Conservation (phyloP, 2,113 vertebrate genomes). For the Perca fluviatilis region DNA sequence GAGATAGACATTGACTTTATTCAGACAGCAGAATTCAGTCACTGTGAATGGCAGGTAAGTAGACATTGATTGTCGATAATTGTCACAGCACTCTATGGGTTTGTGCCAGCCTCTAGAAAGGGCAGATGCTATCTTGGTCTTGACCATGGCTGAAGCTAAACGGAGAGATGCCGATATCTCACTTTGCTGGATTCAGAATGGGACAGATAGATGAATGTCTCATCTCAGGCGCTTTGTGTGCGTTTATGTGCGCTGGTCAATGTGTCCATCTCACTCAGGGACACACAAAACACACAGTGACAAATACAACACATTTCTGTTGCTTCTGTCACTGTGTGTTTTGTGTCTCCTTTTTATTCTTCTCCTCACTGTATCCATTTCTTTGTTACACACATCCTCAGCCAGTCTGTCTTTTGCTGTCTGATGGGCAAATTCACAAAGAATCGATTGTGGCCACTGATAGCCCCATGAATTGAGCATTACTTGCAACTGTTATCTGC, state of each 20-base stretch:
- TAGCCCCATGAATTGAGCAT: too few species aligned
- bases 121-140: conserved; percentile 76
- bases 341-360: not conserved
- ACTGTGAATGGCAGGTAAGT: conserved; percentile 77
- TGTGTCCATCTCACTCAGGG: conserved; percentile 12
- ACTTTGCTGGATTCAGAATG: conserved; percentile 32
- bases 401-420: not conserved
- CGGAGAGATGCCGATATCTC: conserved; percentile 60
- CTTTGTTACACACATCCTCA: conserved; percentile 1
- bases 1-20: conserved; percentile 34
- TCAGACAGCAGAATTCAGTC: conserved; percentile 66
- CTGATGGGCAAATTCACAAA: too few species aligned
- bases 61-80: conserved; percentile 77
- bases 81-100: conserved; percentile 68
- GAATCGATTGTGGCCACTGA: too few species aligned
- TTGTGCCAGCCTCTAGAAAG: conserved; percentile 65
- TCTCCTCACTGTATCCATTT: not conserved
- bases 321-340: conserved; percentile 10
- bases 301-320: not conserved
- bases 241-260: conserved; percentile 4
- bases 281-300: not conserved
- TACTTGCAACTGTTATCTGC: too few species aligned
- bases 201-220: conserved; percentile 45
- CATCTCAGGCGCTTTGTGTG: conserved; percentile 21
- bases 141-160: conserved; percentile 61